phyloP scores from a whole-genome alignment of 2,888 invertebrate genomes.

The Nomada goodeniana region DNA sequence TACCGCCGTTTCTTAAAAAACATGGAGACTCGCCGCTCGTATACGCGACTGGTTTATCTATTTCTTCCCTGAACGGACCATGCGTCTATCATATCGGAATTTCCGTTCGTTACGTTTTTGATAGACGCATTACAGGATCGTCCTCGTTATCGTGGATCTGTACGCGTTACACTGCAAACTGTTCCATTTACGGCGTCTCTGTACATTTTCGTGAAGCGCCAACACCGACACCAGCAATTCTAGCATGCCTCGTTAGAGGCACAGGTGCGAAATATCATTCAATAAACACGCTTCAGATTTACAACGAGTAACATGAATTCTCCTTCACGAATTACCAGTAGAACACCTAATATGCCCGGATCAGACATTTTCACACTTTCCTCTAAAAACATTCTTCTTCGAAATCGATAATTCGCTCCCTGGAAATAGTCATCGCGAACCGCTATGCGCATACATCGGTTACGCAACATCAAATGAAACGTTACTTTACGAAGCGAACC shows the following conservation, averaged over 20 bases:
- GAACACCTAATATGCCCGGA: too few relatives aligned
- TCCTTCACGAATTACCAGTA: neutral
- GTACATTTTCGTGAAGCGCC: neutral
- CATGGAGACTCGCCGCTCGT: neutral
- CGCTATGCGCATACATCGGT: too few relatives aligned
- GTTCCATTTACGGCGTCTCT: neutral
- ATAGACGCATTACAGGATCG: slow-evolving; percentile 5
- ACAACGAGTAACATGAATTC: neutral
- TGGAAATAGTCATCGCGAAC: too few relatives aligned
- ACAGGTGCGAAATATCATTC: neutral
- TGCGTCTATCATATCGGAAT: neutral
- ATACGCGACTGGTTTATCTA: neutral
- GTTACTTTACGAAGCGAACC: too few relatives aligned
- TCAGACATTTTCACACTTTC: too few relatives aligned
- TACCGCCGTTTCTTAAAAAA: too few relatives aligned
- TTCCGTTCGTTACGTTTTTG: slow-evolving; percentile 18
- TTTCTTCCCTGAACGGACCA: neutral
- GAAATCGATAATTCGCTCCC: too few relatives aligned
- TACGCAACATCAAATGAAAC: too few relatives aligned
- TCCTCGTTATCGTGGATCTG: neutral
- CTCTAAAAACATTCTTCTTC: too few relatives aligned
- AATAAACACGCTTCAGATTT: neutral
- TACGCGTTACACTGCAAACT: slow-evolving; percentile 4
- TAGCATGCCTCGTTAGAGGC: neutral
- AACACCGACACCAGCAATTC: too few relatives aligned